These are phyloP conservation scores for Carpatolechia fugitivella DNA, from an alignment of 2,888 invertebrate species.

Conservation along the genomic window DNA sequence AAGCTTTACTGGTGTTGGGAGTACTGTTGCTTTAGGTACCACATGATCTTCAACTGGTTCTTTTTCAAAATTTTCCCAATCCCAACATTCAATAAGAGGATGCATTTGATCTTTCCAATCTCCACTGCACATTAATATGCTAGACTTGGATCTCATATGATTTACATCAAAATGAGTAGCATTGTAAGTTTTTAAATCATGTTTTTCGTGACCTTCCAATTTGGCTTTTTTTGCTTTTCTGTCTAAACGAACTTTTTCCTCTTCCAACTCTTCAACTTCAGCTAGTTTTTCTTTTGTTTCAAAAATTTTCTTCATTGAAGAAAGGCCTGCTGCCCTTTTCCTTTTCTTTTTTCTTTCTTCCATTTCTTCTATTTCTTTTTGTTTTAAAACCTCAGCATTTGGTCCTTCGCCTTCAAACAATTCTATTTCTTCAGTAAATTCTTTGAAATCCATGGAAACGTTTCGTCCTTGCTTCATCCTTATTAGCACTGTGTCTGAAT, in stretches of 20 bases:
- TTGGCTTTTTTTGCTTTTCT: conserved; percentile 64
- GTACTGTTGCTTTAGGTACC: conserved; percentile 59
- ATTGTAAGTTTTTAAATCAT: conserved; percentile 67
- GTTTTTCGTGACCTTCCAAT: conserved; percentile 71
- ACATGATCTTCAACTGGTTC: conserved; percentile 74
- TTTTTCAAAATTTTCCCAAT: conserved; percentile 82
- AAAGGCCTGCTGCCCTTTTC: conserved; percentile 82
- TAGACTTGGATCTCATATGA: conserved; percentile 73
- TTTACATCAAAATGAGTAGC: conserved; percentile 70
- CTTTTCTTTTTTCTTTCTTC: conserved; percentile 78
- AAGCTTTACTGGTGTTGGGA: conserved; percentile 73
- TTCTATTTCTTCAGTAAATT: conserved; percentile 78
- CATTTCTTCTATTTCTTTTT: conserved; percentile 78
- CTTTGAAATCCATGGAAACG: conserved; percentile 85
- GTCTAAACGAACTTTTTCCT: conserved; percentile 67
- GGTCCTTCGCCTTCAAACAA: conserved; percentile 87
- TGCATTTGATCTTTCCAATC: conserved; percentile 82
- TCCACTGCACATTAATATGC: conserved; percentile 68
- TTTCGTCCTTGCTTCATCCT: conserved; percentile 86
- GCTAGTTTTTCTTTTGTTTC: conserved; percentile 87
- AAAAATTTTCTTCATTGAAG: conserved; percentile 84
- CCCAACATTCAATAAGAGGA: conserved; percentile 81
- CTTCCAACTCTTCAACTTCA: conserved; percentile 80
- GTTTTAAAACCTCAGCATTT: conserved; percentile 80
- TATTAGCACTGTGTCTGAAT: conserved; percentile 85